These are phyloP conservation scores for Drosophila pandora DNA, from an alignment of 1,140 invertebrate species.

Conservation along the genomic window DNA sequence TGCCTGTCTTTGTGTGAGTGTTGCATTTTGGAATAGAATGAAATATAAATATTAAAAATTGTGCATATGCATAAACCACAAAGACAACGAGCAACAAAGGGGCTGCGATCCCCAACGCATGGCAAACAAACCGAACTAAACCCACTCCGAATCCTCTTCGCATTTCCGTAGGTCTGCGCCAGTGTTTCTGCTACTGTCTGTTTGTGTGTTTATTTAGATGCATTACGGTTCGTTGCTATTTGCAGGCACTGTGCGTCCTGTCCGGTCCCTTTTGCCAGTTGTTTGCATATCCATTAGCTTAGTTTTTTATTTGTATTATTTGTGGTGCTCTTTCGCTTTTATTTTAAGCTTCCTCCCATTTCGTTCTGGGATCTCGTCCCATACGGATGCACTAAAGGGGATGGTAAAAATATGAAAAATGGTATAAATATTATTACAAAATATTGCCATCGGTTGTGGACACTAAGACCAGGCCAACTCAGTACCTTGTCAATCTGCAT, in stretches of 20 bases:
- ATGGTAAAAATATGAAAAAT: slow-evolving; percentile 3
- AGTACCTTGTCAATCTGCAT: slow-evolving; percentile 33
- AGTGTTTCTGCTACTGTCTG: slow-evolving; percentile 34
- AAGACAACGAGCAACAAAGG: slow-evolving; percentile 40
- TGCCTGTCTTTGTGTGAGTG: slow-evolving; percentile 4
- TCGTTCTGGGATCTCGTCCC: slow-evolving; percentile 19
- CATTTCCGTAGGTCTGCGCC: slow-evolving; percentile 40
- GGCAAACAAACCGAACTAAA: slow-evolving; percentile 29
- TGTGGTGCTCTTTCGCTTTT: slow-evolving; percentile 36
- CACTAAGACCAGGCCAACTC: not conserved
- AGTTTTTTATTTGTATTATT: slow-evolving; percentile 30
- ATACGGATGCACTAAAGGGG: slow-evolving; percentile 35
- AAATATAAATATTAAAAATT: slow-evolving; percentile 63
- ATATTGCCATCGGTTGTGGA: slow-evolving; percentile 15
- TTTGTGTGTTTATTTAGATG: slow-evolving; percentile 73
- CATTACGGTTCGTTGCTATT: slow-evolving; percentile 59
- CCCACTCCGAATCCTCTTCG: slow-evolving; percentile 40
- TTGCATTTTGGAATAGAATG: slow-evolving; percentile 52
- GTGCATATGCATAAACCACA: slow-evolving; percentile 56
- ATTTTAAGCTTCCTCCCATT: slow-evolving; percentile 13
- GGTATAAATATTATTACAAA: slow-evolving; percentile 31
- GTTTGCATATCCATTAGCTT: slow-evolving; percentile 67
- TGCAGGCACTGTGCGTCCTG: slow-evolving; percentile 54
- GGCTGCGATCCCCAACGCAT: slow-evolving; percentile 2
- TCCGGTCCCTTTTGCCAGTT: slow-evolving; percentile 56